Conservation (phyloP, 2,113 vertebrate genomes). For the Micronycteris hirsuta region DNA sequence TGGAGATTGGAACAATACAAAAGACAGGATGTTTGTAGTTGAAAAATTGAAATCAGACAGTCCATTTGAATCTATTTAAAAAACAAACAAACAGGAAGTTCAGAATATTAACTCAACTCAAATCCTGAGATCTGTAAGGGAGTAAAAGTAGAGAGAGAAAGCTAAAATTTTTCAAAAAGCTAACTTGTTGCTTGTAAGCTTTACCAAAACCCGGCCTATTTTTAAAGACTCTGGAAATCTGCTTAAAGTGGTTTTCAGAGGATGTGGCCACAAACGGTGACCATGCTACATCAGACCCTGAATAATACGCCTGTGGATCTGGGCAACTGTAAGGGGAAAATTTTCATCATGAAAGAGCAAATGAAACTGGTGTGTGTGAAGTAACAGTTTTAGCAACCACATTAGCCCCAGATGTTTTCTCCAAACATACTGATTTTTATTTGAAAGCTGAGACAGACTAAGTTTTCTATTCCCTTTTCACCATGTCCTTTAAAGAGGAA, state of each 20-base stretch:
- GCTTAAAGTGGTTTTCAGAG: constrained; percentile 66
- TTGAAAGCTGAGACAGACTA: constrained; percentile 47
- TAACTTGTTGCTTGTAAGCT: background rate
- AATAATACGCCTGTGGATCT: constrained; percentile 73
- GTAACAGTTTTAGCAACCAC: constrained; percentile 65
- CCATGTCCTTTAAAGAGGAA: constrained; percentile 48
- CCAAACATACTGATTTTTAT: constrained; percentile 55
- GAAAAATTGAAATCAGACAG: constrained; percentile 13
- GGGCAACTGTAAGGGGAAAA: constrained; percentile 70
- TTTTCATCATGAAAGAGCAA: constrained; percentile 67
- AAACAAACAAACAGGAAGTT: background rate
- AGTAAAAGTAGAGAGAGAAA: background rate
- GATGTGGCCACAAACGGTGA: constrained; percentile 70
- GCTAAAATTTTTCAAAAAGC: constrained; percentile 53
- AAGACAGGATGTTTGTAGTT: constrained; percentile 21
- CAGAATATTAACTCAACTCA: constrained; percentile 19
- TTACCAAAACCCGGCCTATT: constrained; percentile 45
- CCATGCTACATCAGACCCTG: constrained; percentile 68
- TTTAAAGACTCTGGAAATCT: constrained; percentile 67
- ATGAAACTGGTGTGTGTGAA: constrained; percentile 65
- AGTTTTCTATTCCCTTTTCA: constrained; percentile 45
- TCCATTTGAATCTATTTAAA: background rate
- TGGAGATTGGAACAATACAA: background rate
- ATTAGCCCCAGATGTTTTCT: constrained; percentile 81
- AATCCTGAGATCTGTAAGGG: constrained; percentile 19